Base-by-base conservation (phyloP, 2,113 vertebrate species). In the Bostrychus sinensis region DNA sequence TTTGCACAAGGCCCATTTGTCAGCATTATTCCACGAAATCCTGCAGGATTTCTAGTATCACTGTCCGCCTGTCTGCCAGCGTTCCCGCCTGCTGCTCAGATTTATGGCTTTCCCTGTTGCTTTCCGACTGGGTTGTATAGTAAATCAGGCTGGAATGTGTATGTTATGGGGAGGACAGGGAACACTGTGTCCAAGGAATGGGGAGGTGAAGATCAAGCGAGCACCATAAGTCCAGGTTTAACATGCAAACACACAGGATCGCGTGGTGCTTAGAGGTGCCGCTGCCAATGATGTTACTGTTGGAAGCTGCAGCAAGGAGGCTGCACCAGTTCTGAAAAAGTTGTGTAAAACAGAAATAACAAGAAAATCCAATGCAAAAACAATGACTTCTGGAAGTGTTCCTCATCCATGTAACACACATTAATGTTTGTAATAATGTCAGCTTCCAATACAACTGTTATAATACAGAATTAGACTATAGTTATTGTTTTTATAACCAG, bases 141-240 rank as follows among this genome's bases (percentile, higher is more conserved):
- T 37, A 51, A 72, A 77, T 69, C 58, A 55, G 22, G 32, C 30
- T 64, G 66, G 64, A 81, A 81, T 77, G 67, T 83, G 70, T 75
- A 50, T 38, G 19, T 77, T 69, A 46, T 54, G 42, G 38, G 28
- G 62, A 66, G 30, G 30, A 72, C 62, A 75, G 69, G 63, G 69
- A 78, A 75, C 71, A 56, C 61, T 55, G 14, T 80, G 76, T 82
- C 32, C 66, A 48, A 32, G 8, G 28, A 25, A 56, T 23, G 41
- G 17, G 7, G 22, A 26, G 19, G 28, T n/a, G 45, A 60, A 20
- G 23, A 65, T 28, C 14, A 41, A 32, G 48, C 22, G 13, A 48
- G 12, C 14, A n/a, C 17, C 37, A 25, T 12, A 9, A n/a, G 54
- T 22, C 14, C 2, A 41, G 56, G 45, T 74, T 46, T 45, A 19